These are phyloP conservation scores for Alouatta palliata DNA, from an alignment of 2,113 vertebrate genomes.

Conservation along the genomic window DNA sequence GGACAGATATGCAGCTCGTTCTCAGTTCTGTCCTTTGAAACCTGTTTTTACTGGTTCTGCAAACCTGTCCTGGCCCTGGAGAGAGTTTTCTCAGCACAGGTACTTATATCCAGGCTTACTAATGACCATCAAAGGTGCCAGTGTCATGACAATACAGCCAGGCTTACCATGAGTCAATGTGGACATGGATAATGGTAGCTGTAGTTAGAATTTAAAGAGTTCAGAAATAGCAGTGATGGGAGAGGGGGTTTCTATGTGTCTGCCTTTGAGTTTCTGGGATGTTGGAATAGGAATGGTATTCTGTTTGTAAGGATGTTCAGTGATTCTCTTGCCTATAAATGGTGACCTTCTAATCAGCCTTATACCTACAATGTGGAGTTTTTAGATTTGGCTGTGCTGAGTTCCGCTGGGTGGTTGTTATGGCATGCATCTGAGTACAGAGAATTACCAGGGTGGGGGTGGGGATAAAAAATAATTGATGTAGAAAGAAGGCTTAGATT, in stretches of 20 bases:
- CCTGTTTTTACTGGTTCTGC: neutral
- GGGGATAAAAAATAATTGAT: neutral
- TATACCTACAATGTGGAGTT: neutral
- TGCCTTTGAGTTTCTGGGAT: conserved; percentile 24
- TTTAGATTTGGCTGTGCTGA: neutral
- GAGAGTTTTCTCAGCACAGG: neutral
- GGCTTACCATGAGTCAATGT: neutral
- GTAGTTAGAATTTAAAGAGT: neutral
- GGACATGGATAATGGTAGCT: neutral
- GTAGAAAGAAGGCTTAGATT: neutral
- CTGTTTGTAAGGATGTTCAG: neutral
- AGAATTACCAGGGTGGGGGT: neutral
- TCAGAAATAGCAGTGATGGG: neutral
- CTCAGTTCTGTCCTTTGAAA: neutral
- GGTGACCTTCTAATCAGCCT: neutral
- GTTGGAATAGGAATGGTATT: neutral
- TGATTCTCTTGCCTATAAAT: neutral
- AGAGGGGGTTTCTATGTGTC: neutral
- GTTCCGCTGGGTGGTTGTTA: neutral
- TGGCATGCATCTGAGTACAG: neutral
- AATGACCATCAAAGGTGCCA: neutral
- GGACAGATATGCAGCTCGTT: neutral
- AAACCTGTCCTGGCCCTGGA: neutral
- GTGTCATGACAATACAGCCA: neutral
- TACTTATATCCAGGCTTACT: neutral